Conservation (phyloP, 2,113 vertebrate species). For the Trematocara zebra region DNA sequence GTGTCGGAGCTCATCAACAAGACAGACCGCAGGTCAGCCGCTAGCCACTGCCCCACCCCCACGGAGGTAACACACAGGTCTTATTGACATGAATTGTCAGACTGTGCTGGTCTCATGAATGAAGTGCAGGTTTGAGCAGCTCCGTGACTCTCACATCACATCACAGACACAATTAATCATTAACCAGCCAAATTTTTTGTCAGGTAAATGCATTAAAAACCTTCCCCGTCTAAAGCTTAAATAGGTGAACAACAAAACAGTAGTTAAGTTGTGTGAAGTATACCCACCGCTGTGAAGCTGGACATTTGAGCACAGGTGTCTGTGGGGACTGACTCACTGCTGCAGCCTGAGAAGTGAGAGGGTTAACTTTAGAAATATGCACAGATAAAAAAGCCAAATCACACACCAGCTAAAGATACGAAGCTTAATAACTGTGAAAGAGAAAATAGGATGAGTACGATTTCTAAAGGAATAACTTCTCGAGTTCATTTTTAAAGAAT, state of each 20-base stretch:
- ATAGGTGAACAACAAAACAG: not conserved
- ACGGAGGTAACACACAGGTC: not conserved
- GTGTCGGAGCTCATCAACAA: conserved; percentile 90
- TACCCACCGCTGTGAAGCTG: rapidly evolving
- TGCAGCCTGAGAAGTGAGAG: not conserved
- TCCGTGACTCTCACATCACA: not conserved
- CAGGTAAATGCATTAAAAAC: not conserved
- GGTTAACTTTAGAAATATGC: not conserved
- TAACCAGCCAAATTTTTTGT: not conserved
- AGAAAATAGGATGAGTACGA: not conserved
- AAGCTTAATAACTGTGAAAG: not conserved
- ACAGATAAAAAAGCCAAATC: not conserved
- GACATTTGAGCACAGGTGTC: not conserved
- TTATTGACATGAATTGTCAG: not conserved
- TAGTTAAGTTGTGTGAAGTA: not conserved
- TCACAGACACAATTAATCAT: not conserved
- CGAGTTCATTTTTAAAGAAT: not conserved
- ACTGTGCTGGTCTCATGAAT: not conserved
- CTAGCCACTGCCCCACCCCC: not conserved
- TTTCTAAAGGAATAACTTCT: not conserved
- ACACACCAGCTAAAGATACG: not conserved
- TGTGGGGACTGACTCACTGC: not conserved
- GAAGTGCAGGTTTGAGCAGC: not conserved
- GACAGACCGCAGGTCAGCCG: conserved; percentile 79
- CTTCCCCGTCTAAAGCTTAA: rapidly evolving